These are phyloP conservation scores for Marmota flaviventris DNA, from an alignment of 2,113 vertebrate species.

Conservation along the genomic window DNA sequence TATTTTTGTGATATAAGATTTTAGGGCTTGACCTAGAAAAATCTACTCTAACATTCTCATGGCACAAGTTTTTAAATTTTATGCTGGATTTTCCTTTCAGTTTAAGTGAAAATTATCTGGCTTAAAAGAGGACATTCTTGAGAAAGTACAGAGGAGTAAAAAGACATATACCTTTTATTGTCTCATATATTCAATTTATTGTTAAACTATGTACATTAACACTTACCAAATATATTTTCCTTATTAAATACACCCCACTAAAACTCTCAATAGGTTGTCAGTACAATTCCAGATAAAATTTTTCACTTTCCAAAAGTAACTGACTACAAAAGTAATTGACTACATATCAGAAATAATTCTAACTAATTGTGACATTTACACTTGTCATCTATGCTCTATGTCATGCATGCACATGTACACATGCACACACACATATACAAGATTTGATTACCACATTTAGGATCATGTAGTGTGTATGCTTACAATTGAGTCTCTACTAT, in stretches of 20 bases:
- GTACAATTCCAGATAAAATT: background rate
- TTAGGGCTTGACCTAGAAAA: background rate
- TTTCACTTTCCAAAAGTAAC: background rate
- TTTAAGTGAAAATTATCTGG: background rate
- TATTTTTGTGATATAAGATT: background rate
- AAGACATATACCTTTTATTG: fast-evolving
- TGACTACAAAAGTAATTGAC: too few relatives aligned
- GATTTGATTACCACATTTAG: background rate
- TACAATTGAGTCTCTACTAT: background rate
- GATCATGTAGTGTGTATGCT: background rate
- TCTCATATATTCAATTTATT: background rate
- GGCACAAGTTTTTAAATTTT: background rate
- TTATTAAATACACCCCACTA: background rate
- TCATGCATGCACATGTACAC: background rate
- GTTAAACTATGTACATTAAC: background rate
- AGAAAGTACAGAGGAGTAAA: background rate
- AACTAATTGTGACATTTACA: background rate
- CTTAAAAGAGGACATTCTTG: background rate
- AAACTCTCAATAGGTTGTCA: background rate
- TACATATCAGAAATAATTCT: background rate
- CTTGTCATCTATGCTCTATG: background rate
- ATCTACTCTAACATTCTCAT: background rate
- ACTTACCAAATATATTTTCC: background rate
- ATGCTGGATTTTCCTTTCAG: background rate
- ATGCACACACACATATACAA: fast-evolving